A percentile compares a stretch with the other conserved stretches of the same genome.
Evolutionary conservation across 2,888 invertebrate genomes (phyloP).

Genomic region (Subacronicta megacephala): DNA sequence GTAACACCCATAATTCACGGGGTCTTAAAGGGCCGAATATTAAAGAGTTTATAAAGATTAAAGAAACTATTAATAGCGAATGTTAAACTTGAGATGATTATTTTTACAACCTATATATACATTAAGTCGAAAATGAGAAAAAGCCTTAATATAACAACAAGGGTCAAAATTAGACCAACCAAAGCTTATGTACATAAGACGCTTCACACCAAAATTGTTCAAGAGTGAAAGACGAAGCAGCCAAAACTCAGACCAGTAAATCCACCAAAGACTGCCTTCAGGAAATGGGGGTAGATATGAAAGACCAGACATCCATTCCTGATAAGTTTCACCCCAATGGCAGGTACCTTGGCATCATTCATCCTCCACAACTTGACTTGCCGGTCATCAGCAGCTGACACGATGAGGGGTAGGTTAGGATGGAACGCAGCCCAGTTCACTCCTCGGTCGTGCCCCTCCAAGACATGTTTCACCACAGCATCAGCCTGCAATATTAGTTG

Average conservation of each 20-base stretch:
- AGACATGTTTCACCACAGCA: constrained; percentile 96
- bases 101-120: too few relatives aligned
- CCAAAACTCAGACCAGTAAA: neutral
- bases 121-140: too few relatives aligned
- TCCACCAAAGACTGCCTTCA: neutral
- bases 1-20: too few relatives aligned
- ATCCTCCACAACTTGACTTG: constrained; percentile 99
- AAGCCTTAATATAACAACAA: neutral
- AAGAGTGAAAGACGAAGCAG: neutral
- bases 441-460: constrained; percentile 98
- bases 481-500: constrained; percentile 91
- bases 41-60: too few relatives aligned
- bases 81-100: too few relatives aligned
- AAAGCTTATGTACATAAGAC: neutral
- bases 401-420: constrained; percentile 97
- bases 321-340: constrained; percentile 1
- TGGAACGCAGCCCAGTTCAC: constrained; percentile 99
- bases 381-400: constrained; percentile 99
- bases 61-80: too few relatives aligned
- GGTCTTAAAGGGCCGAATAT: too few relatives aligned
- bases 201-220: neutral
- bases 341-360: constrained; percentile 96
- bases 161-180: neutral
- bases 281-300: neutral
- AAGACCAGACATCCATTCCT: constrained; percentile 5